Evolutionary conservation across 2,888 invertebrate genomes (phyloP), one percentile per base, ranked within the genome.

Genomic region (Lomographa bimaculata): DNA sequence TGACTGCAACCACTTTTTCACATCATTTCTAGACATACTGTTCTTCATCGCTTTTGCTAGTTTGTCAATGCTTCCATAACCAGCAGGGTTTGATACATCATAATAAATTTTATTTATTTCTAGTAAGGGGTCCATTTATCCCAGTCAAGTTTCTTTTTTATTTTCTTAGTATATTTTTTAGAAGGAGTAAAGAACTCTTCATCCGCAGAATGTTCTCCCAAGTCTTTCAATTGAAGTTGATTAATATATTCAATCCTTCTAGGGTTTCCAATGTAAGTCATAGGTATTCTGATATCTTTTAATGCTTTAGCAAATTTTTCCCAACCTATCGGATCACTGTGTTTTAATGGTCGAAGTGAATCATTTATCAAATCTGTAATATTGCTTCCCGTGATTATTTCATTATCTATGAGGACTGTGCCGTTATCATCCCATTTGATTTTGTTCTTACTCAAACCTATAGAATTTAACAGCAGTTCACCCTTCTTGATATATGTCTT

Each of bases 81-180:
- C 54, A 25, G 54, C 56, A 2, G 56, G 60, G 17, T 61, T 32
- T 7, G 55, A 47, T 3, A 44, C 27, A 30, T 58, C 46, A 42
- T 60, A 58, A 26, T 58, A 55, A 17, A 60, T 54, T 2, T 43
- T 35, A 24, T 57, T 32, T 5, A 58, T 52, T 43, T 58, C 53
- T 61, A 53, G 7, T 54, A 58, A 24, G 60, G 58, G 37, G 36
- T 59, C 59, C 60, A 61, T 59, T 48, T 54, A 30, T 61, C 46
- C 60, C 60, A 61, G 16, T 58, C 53, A 14, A 50, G 34, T 36
- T 50, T 59, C 7, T 43, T 42, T 27, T 40, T 44, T 10, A 34
- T 10, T 37, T 45, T 54, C 24, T 37, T 47, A 24, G 46, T 41
- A 17, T 9, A 10, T 6, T 17, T 28, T 4, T 29, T n/a, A n/a